Evolutionary conservation across 2,888 invertebrate species (phyloP).

Genomic region (Rhagophthalmus giganteus): DNA sequence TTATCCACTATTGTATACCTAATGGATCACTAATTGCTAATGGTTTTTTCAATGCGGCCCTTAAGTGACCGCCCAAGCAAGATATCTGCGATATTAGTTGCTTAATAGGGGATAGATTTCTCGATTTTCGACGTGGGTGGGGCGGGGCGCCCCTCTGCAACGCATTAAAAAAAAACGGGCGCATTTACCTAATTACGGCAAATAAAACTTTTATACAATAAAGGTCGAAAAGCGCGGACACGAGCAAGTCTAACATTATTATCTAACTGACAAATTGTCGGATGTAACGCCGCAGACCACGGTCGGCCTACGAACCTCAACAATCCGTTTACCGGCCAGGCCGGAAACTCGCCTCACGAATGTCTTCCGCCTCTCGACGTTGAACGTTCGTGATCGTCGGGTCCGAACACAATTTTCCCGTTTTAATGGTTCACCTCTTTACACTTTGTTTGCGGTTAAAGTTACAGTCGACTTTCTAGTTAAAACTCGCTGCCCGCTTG

Average conservation of each 20-base stretch:
- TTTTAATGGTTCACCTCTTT: slow-evolving; percentile 21
- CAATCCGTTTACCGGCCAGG: slow-evolving; percentile 26
- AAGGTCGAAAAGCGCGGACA: slow-evolving; percentile 13
- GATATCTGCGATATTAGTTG: slow-evolving; percentile 1
- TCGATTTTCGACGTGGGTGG: too few relatives aligned
- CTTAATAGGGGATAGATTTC: too few relatives aligned
- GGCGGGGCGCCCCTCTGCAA: too few relatives aligned
- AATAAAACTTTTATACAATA: slow-evolving; percentile 14
- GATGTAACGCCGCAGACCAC: slow-evolving; percentile 16
- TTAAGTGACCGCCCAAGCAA: too few relatives aligned
- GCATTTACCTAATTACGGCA: slow-evolving; percentile 5
- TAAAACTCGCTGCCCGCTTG: slow-evolving; percentile 9
- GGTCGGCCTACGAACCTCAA: slow-evolving; percentile 19
- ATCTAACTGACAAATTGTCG: slow-evolving; percentile 24
- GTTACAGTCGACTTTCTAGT: not conserved
- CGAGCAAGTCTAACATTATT: slow-evolving; percentile 17
- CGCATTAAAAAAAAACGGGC: too few relatives aligned
- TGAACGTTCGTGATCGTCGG: slow-evolving; percentile 13
- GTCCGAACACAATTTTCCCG: slow-evolving; percentile 18
- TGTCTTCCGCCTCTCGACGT: slow-evolving; percentile 24
- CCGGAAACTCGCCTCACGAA: slow-evolving; percentile 25
- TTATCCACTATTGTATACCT: too few relatives aligned
- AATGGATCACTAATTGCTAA: too few relatives aligned
- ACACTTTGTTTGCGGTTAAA: slow-evolving; percentile 8
- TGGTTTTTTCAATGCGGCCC: not conserved